Evolutionary conservation across 2,113 vertebrate genomes (phyloP).

Genomic region (Tapirus terrestris): DNA sequence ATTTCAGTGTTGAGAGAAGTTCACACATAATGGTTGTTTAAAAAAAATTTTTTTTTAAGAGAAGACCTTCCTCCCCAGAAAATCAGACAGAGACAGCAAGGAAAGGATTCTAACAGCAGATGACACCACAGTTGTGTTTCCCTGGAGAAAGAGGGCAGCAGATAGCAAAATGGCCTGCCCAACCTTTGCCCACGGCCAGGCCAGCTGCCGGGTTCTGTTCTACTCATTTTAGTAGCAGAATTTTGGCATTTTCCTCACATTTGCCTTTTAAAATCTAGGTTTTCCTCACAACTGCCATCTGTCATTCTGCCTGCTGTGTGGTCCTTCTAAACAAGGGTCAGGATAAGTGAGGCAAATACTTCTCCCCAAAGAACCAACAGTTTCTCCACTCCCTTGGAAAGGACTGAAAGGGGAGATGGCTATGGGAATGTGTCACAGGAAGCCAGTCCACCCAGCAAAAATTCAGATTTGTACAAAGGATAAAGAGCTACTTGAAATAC

Average conservation of each 20-base stretch:
- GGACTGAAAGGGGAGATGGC: not conserved
- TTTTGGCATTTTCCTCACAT: not conserved
- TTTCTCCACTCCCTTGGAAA: not conserved
- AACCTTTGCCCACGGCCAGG: not conserved
- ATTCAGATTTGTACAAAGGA: not conserved
- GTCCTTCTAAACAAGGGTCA: not conserved
- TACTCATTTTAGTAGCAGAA: not conserved
- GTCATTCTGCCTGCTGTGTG: not conserved
- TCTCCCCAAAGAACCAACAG: not conserved
- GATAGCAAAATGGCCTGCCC: not conserved
- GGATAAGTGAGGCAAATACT: not conserved
- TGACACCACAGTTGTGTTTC: not conserved
- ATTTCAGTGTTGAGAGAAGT: not conserved
- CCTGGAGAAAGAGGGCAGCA: not conserved
- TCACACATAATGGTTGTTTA: not conserved
- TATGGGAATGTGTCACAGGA: not conserved
- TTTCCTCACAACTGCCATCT: not conserved
- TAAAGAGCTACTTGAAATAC: not conserved
- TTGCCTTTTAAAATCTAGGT: conserved; percentile 23
- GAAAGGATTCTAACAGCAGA: not conserved
- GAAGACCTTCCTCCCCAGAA: not conserved
- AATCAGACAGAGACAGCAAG: not conserved
- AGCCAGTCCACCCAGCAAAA: not conserved
- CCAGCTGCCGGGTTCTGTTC: not conserved
- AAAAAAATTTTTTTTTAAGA: not conserved